phyloP scores from a whole-genome alignment of 2,888 invertebrate species.

The Glyphotaelius pellucidus region DNA sequence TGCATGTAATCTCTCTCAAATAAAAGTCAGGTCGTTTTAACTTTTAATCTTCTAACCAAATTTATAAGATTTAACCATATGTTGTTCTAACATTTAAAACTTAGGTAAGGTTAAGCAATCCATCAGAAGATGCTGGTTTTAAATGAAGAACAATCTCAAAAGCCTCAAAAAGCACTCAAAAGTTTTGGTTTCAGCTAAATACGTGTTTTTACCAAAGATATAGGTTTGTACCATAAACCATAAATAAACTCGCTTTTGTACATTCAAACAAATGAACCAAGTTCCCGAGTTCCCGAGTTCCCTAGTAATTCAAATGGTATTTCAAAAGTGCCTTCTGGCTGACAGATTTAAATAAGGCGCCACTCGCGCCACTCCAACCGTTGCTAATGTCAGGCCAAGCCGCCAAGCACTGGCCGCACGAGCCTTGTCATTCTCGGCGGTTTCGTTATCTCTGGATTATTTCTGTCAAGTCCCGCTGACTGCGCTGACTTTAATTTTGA shows the following conservation, averaged over 20 bases:
- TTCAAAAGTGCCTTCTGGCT: background rate
- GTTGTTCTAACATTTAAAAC: no score
- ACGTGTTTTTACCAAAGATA: no score
- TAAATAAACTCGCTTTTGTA: no score
- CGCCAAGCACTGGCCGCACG: background rate
- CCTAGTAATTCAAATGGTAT: background rate
- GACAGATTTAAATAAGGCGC: background rate
- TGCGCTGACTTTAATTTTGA: conserved; percentile 50
- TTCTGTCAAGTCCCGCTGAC: conserved; percentile 33
- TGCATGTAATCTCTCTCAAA: no score
- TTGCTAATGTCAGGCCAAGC: conserved; percentile 5
- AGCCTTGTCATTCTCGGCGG: background rate
- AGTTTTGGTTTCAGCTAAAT: background rate
- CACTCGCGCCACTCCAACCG: background rate
- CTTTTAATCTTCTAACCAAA: background rate
- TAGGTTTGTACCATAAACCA: no score
- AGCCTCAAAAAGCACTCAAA: background rate
- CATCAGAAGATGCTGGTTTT: background rate
- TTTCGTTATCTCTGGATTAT: conserved; percentile 21
- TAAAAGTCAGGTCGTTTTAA: background rate
- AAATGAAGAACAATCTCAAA: background rate
- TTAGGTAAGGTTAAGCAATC: background rate
- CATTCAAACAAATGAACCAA: background rate
- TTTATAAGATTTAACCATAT: no score
- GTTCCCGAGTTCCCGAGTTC: background rate